A percentile compares a stretch with the other conserved stretches of the same genome.
phyloP scores from a whole-genome alignment of 2,888 invertebrate genomes.

The Drosophila sordidula region DNA sequence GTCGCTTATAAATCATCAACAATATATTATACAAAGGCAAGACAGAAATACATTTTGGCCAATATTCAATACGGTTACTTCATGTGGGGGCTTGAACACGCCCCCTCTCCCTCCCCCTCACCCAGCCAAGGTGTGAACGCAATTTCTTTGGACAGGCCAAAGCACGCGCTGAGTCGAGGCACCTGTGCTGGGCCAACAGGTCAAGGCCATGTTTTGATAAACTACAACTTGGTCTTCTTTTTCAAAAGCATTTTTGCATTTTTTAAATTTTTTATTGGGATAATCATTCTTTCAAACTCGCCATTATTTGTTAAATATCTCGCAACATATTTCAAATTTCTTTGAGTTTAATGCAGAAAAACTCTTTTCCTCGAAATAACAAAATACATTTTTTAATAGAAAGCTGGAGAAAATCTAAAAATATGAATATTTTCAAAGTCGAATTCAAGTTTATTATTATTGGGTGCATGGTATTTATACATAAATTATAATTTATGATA shows the following conservation, averaged over 20 bases:
- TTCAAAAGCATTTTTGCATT: background rate
- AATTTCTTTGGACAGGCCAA: constrained; percentile 11
- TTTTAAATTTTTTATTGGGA: background rate
- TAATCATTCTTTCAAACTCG: background rate
- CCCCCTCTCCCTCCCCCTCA: background rate
- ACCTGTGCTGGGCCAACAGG: constrained; percentile 36
- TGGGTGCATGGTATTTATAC: too few relatives aligned
- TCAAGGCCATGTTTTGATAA: constrained; percentile 40
- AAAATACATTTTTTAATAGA: background rate
- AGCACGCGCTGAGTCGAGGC: constrained; percentile 20
- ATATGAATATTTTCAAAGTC: too few relatives aligned
- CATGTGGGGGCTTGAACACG: background rate
- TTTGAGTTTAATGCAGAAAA: background rate
- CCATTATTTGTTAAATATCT: background rate
- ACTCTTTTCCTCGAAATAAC: background rate
- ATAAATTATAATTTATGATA: too few relatives aligned
- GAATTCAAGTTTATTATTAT: too few relatives aligned
- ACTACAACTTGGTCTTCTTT: constrained; percentile 3
- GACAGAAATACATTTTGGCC: constrained; percentile 11
- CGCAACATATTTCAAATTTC: background rate
- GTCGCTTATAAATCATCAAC: constrained; percentile 69
- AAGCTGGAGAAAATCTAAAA: too few relatives aligned
- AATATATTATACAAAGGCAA: constrained; percentile 26
- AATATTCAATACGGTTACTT: constrained; percentile 45
- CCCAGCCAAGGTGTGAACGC: constrained; percentile 31